phyloP scores from a whole-genome alignment of 2,797 vertebrate genomes.

The Urophycis tenuis region DNA sequence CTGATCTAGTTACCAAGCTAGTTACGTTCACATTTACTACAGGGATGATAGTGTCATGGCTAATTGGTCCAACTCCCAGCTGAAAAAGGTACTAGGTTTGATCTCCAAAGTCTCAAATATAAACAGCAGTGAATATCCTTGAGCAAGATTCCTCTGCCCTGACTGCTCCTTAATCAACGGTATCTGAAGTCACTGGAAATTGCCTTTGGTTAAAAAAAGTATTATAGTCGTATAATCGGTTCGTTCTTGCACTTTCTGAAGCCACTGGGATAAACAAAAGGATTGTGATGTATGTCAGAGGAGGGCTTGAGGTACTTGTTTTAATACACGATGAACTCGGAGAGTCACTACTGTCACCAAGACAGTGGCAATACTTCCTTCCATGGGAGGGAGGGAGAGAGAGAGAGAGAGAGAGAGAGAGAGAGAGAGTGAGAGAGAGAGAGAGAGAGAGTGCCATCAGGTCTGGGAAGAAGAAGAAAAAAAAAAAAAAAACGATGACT shows the following conservation, averaged over 20 bases:
- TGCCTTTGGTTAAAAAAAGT: no score
- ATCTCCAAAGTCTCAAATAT: neutral
- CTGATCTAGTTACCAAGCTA: no score
- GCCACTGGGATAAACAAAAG: neutral
- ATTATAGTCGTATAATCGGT: no score
- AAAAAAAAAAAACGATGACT: neutral
- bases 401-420: neutral
- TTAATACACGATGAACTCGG: neutral
- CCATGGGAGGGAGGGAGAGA: neutral
- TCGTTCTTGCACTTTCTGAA: neutral
- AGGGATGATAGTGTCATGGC: neutral
- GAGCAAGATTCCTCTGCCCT: neutral
- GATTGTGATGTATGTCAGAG: neutral
- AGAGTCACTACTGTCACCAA: neutral
- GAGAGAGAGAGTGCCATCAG: neutral
- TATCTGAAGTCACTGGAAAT: neutral
- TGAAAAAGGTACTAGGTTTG: neutral
- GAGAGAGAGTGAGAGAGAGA: neutral
- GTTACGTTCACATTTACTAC: neutral
- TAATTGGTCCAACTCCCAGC: neutral
- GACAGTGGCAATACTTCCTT: neutral
- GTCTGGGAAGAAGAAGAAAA: neutral
- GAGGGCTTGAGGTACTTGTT: neutral
- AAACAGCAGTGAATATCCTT: neutral
- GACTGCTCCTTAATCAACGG: neutral